These are phyloP conservation scores for Osmerus eperlanus DNA, from an alignment of 2,113 vertebrate genomes.

Conservation along the genomic window DNA sequence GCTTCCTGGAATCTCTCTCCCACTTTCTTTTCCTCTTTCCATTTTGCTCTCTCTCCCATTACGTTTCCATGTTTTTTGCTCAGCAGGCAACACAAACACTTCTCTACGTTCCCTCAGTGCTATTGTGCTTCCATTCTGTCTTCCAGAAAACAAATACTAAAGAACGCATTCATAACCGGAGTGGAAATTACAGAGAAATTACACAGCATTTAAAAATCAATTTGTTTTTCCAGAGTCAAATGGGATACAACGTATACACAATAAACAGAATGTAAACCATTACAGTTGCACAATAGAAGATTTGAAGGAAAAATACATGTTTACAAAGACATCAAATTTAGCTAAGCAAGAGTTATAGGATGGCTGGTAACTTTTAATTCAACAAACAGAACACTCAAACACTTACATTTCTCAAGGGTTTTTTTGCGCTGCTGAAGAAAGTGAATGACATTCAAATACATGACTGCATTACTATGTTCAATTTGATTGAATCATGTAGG, in stretches of 20 bases:
- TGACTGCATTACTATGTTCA: slow-evolving; percentile 1
- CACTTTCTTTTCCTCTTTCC: neutral
- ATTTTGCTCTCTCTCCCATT: neutral
- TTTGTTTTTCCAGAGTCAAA: slow-evolving; percentile 47
- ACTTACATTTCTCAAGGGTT: no score
- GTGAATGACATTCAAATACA: no score
- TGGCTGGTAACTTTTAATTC: slow-evolving; percentile 10
- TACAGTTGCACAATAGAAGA: slow-evolving; percentile 30
- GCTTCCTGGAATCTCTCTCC: neutral
- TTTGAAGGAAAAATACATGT: slow-evolving; percentile 38
- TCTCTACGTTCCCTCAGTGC: neutral
- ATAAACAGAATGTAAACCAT: slow-evolving; percentile 40
- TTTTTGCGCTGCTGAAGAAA: no score
- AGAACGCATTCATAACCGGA: slow-evolving; percentile 17
- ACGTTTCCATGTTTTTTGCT: neutral
- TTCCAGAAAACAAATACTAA: neutral
- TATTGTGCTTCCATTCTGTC: neutral
- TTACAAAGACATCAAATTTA: slow-evolving; percentile 35
- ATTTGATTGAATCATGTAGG: slow-evolving; percentile 22
- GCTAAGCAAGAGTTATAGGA: slow-evolving; percentile 2
- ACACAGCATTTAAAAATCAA: slow-evolving; percentile 52
- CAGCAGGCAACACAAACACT: neutral
- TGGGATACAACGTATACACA: slow-evolving; percentile 32
- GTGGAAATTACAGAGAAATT: slow-evolving; percentile 50
- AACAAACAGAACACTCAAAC: slow-evolving; percentile 12